Evolutionary conservation across 2,797 vertebrate species (phyloP), one percentile per base, ranked within the genome.

Genomic region (Leptatherina wallacei): DNA sequence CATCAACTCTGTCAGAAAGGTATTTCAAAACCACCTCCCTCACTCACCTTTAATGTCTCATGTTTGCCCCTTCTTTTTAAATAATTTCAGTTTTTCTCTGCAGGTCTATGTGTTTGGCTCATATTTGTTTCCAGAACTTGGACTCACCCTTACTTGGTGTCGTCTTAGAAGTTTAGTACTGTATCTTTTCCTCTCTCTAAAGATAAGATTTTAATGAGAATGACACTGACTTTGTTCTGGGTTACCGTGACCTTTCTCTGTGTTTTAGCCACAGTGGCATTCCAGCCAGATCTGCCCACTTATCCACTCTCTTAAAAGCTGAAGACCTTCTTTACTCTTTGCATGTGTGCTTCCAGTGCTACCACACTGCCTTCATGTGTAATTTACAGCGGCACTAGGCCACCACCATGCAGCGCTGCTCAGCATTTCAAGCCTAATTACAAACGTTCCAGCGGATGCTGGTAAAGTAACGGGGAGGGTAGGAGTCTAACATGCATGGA

Each of bases 111-210:
- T 88, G 89, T 83, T 90, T 91, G 93, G 91, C 88, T 88, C 93
- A 88, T 93, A 90, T 94, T 92, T 16, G 90, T 93, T 93, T 92
- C 90, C 80, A 92, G 56, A 75, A 88, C 85, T 88, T 85, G 85
- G 79, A 93, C 91, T 95, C 91, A 91, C 88, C 87, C 93, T 92
- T 93, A 92, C 94, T 94, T 92, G 88, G 82, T 93, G 93, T 93
- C 88, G 91, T 92, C 85, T 86, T 70, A 75, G 85, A 93, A 91
- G 90, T 88, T 91, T 84, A 89, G 88, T 90, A 88, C 91, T 89
- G 88, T 84, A 18, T 65, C 61, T 42, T 65, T 58, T 42, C 64
- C 61, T 74, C 63, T 71, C 70, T 75, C 54, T 65, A 73, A 66
- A 71, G 89, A 89, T 94, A 88, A 85, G 75, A 77, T 85, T 94